Evolutionary conservation across 2,113 vertebrate genomes (phyloP).

Genomic region (Sigmodon hispidus): DNA sequence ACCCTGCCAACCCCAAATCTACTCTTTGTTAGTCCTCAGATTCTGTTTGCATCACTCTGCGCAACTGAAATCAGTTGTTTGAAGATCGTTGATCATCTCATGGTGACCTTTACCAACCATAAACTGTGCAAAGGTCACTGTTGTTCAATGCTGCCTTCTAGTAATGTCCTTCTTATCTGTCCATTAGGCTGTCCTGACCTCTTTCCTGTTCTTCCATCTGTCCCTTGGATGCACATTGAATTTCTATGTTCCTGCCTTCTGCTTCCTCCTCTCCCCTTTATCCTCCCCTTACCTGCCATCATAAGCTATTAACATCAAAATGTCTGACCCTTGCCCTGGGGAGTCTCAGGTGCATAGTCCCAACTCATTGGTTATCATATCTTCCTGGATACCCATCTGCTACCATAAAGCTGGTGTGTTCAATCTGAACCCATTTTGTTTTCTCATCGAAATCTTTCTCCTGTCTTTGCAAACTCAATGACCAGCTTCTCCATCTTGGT

Average conservation of each 20-base stretch:
- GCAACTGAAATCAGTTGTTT: not conserved
- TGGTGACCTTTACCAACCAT: not conserved
- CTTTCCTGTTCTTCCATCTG: not conserved
- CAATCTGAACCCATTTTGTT: not conserved
- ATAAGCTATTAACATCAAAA: not conserved
- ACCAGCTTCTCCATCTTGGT: not conserved
- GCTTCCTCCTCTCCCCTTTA: not conserved
- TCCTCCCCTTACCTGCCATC: not conserved
- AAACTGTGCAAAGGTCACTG: not conserved
- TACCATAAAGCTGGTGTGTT: not conserved
- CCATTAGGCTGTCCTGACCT: not conserved
- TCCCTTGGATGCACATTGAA: not conserved
- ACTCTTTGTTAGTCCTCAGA: not conserved
- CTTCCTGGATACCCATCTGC: not conserved
- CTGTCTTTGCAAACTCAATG: not conserved
- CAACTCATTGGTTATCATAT: not conserved
- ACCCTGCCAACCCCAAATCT: not conserved
- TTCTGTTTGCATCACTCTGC: not conserved
- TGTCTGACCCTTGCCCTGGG: not conserved
- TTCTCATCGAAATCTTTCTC: not conserved
- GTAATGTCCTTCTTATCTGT: not conserved
- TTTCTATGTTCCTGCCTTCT: not conserved
- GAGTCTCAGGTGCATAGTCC: not conserved
- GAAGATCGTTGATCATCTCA: not conserved
- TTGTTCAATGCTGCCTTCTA: not conserved